Base-by-base conservation (phyloP, 2,797 vertebrate species). In the Ptychobarbus kaznakovi region DNA sequence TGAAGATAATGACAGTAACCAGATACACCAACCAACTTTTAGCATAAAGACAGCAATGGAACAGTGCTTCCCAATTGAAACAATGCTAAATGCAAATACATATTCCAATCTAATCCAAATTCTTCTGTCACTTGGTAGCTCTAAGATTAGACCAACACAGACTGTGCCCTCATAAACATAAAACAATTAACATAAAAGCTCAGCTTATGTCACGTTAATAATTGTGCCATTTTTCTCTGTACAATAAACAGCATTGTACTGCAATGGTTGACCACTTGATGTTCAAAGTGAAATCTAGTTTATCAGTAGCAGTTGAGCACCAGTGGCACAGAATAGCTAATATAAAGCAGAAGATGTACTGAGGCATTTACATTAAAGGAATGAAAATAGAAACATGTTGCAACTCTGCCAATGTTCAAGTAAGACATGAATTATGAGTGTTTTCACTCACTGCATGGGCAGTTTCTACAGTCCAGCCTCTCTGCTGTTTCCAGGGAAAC, bases 401-500 rank as follows among this genome's bases (percentile, higher is more conserved):
- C 9, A n/a, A 22, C 20, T 84, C 32, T 25, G n/a, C 25, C 58
- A 44, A 58, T 83, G 56, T 83, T 46, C 20, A 65, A 63, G n/a
- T 78, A 61, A 75, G 38, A 20, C 38, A 12, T 16, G 40, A 10
- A 13, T 35, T 49, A 81, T 61, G 20, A 66, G 32, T 63, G 58
- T 75, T 80, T 81, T 46, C 13, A 58, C 51, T 44, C 13, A n/a
- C 20, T 63, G 7, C 32, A 76, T 56, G 46, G 22, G 18, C 25
- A 66, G 82, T 53, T 49, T 53, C 73, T 56, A 49, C 40, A 28
- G 42, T 80, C 81, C 32, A 63, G 61, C 32, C 73, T 84, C 51
- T 49, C 28, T 63, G 76, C 68, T 85, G 74, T 88, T 84, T 89
- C 84, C 69, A 88, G 79, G 86, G 82, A 82, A 89, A 87, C 82